phyloP scores from a whole-genome alignment of 2,888 invertebrate species.

The Lycophotia porphyrea region DNA sequence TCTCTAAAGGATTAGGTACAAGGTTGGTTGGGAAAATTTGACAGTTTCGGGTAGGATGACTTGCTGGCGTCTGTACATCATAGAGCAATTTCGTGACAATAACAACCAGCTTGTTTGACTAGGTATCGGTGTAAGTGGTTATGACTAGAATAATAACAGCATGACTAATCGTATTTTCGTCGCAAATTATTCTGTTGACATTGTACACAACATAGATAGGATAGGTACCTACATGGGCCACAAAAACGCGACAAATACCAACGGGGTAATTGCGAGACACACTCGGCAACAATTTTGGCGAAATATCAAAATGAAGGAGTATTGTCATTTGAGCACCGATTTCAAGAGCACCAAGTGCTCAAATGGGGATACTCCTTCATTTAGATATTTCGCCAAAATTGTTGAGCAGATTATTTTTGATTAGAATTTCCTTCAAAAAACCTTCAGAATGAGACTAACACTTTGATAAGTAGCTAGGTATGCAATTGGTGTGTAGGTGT shows the following conservation, averaged over 20 bases:
- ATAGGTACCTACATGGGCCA: not conserved
- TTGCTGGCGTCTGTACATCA: no score
- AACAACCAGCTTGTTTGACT: constrained; percentile 24
- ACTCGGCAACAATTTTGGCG: no score
- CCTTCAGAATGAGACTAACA: not conserved
- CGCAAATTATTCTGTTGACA: constrained; percentile 20
- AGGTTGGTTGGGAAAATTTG: no score
- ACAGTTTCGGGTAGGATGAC: no score
- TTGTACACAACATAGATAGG: no score
- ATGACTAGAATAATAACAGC: constrained; percentile 19
- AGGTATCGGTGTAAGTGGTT: constrained; percentile 8
- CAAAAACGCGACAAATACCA: not conserved
- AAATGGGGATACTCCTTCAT: no score
- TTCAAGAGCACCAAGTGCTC: no score
- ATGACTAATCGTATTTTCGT: constrained; percentile 36
- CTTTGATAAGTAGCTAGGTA: no score
- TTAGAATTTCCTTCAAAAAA: not conserved
- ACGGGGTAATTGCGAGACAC: not conserved
- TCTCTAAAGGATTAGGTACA: no score
- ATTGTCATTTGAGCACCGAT: no score
- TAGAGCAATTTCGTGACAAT: constrained; percentile 24
- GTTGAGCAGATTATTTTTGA: not conserved
- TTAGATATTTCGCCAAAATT: not conserved
- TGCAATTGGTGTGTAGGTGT: not conserved
- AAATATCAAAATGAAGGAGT: no score